A percentile compares a stretch with the other conserved stretches of the same genome.
Evolutionary conservation across 2,888 invertebrate species (phyloP).

Genomic region (Melieria picta): DNA sequence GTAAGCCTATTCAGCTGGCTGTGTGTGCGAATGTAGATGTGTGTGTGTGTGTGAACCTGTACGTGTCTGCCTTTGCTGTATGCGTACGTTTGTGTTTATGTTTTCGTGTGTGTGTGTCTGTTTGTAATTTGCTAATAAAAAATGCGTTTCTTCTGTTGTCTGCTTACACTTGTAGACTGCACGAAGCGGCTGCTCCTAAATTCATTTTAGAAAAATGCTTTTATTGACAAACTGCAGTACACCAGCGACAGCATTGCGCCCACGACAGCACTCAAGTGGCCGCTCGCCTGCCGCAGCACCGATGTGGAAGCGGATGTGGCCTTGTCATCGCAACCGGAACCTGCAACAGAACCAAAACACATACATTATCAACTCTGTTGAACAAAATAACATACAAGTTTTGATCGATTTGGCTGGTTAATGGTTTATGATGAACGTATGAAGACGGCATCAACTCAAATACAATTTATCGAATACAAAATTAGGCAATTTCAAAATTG

Average conservation of each 20-base stretch:
- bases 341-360: slow-evolving; percentile 42
- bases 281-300: slow-evolving; percentile 9
- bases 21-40: no score
- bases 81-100: no score
- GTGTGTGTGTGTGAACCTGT: no score
- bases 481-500: no score
- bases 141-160: no score
- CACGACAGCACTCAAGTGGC: no score
- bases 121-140: no score
- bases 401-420: background rate
- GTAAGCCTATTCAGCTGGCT: no score
- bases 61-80: no score
- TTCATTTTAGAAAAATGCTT: slow-evolving; percentile 24
- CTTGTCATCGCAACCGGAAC: slow-evolving; percentile 50
- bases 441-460: slow-evolving; percentile 5
- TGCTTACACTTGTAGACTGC: background rate
- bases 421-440: slow-evolving; percentile 16
- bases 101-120: no score
- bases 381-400: background rate
- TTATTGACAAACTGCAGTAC: slow-evolving; percentile 11
- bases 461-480: no score
- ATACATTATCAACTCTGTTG: background rate
- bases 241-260: background rate
- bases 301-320: slow-evolving; percentile 32
- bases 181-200: slow-evolving; percentile 13